These are phyloP conservation scores for Leptobrachium ailaonicum DNA, from an alignment of 2,113 vertebrate genomes.

Conservation along the genomic window DNA sequence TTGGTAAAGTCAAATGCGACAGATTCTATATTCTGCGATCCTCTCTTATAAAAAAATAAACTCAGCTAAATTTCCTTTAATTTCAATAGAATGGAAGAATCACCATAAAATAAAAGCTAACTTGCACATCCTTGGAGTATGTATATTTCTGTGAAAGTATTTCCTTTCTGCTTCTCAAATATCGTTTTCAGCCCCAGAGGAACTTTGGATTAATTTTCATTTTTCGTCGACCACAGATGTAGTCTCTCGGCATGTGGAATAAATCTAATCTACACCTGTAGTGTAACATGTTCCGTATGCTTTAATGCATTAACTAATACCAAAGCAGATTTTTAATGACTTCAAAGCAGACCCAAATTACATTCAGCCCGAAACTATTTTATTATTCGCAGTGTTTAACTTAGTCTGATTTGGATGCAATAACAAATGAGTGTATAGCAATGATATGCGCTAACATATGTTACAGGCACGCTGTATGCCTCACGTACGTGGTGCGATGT, in stretches of 20 bases:
- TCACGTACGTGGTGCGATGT: conserved; percentile 49
- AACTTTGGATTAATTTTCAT: conserved; percentile 48
- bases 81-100: too few species aligned
- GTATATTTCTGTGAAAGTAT: conserved; percentile 25
- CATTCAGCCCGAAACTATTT: conserved; percentile 56
- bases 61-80: too few species aligned
- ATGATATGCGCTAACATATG: conserved; percentile 52
- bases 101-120: not conserved
- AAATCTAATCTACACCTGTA: conserved; percentile 62
- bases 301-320: conserved; percentile 57
- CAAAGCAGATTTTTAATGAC: conserved; percentile 52
- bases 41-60: too few species aligned
- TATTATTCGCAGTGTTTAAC: conserved; percentile 61
- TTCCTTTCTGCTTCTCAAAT: conserved; percentile 52
- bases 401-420: conserved; percentile 58
- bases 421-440: conserved; percentile 60
- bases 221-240: conserved; percentile 50
- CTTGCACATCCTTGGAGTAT: not conserved
- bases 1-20: too few species aligned
- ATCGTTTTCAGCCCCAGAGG: conserved; percentile 51
- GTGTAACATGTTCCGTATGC: conserved; percentile 58
- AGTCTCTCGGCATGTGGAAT: conserved; percentile 57
- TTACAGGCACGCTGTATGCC: conserved; percentile 53
- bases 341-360: conserved; percentile 58
- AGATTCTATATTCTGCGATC: too few species aligned